Conservation (phyloP, 35 echinoderm and acorn worm genomes). For the Ophiothrix spiculata region DNA sequence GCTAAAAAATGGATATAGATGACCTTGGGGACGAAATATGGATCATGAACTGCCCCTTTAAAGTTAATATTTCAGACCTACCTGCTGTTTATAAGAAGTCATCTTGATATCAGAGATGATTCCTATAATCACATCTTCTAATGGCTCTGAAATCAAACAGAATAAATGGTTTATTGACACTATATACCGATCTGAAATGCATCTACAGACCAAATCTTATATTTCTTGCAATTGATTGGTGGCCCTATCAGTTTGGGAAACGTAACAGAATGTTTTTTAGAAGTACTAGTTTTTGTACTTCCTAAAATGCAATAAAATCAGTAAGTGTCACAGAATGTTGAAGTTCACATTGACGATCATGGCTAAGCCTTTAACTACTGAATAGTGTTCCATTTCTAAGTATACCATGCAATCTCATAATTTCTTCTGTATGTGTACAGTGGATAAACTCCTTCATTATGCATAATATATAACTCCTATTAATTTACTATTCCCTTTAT, state of each 20-base stretch:
- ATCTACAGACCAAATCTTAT: neutral
- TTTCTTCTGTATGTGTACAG: too few relatives aligned
- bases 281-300: neutral
- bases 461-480: too few relatives aligned
- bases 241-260: neutral
- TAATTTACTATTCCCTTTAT: too few relatives aligned
- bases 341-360: too few relatives aligned
- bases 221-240: neutral
- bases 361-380: neutral
- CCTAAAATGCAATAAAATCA: too few relatives aligned
- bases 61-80: neutral
- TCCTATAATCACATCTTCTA: slow-evolving; percentile 64
- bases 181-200: too few relatives aligned
- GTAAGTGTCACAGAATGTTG: too few relatives aligned
- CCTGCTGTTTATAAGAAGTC: slow-evolving; percentile 93
- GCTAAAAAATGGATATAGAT: too few relatives aligned
- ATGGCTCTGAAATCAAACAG: slow-evolving; percentile 51
- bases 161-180: too few relatives aligned
- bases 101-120: slow-evolving; percentile 87
- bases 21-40: too few relatives aligned
- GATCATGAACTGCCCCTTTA: neutral
- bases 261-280: neutral
- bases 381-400: neutral
- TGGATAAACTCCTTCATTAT: too few relatives aligned
- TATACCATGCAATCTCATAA: too few relatives aligned